Evolutionary conservation across 2,113 vertebrate species (phyloP), one percentile per base, ranked within the genome.

Genomic region (Uria aalge): DNA sequence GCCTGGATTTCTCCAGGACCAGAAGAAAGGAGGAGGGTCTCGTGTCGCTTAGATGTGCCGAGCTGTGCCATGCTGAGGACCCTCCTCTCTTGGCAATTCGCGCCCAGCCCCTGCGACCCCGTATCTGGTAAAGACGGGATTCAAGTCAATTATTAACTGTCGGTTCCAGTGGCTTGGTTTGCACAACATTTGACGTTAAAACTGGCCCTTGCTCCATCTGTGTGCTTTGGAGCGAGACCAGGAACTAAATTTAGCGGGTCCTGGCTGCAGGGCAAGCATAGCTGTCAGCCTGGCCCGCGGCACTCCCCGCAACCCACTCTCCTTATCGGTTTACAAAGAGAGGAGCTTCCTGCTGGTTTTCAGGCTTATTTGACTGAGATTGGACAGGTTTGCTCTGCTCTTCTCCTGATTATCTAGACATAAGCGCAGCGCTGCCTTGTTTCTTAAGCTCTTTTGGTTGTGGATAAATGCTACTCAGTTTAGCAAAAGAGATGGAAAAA

Each of bases 41-140:
- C 0, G 0, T 45, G 32, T 62, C 30, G 41, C 75, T 69, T 47
- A 34, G 41, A 20, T 40, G 45, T 1, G 3, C 64, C 0, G 0
- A 59, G 59, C 59, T 72, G 66, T 66, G 69, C 38, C 10, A 4
- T n/a, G 59, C 80, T 50, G 81, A 86, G 2, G 36, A 57, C 89
- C 66, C 53, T 80, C 2, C 0, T 75, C 60, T 86, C 63, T 64
- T 68, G 82, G 57, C 26, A 12, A 18, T 84, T 22, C 18, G 55
- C 3, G 1, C 43, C 86, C 53, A 43, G 59, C 38, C 66, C n/a
- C 32, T 55, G 60, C 30, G 27, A 57, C 63, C 50, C 85, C 4
- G 2, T 45, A 32, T 15, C 74, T 76, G 36, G 57, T 72, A 53
- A 72, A 87, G 68, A 57, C 50, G 47, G 57, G 34, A 60, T 80